Conservation (phyloP, 2,797 vertebrate species). For the Oophaga sylvatica region DNA sequence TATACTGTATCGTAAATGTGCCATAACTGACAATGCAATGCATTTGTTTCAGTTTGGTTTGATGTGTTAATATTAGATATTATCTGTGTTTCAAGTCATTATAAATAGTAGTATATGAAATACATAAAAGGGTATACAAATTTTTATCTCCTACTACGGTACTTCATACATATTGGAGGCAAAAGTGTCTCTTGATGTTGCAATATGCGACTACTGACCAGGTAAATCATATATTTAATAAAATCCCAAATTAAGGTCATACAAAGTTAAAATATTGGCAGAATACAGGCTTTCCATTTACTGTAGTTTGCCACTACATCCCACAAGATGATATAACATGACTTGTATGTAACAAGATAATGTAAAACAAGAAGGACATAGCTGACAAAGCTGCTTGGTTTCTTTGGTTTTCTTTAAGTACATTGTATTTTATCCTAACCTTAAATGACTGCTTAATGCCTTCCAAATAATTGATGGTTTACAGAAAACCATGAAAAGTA, state of each 20-base stretch:
- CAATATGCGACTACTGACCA: not conserved
- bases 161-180: not conserved
- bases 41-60: not conserved
- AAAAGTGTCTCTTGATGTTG: not conserved
- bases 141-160: not conserved
- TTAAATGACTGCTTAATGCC: conserved; percentile 32
- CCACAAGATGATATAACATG: not conserved
- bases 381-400: not conserved
- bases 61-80: not conserved
- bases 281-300: not conserved
- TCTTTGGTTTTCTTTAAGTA: not conserved
- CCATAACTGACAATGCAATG: not conserved
- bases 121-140: not conserved
- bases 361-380: not conserved
- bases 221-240: not conserved
- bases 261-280: not conserved
- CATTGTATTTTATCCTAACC: not conserved
- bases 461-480: conserved; percentile 50
- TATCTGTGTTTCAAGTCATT: not conserved
- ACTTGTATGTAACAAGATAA: not conserved
- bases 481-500: conserved; percentile 39
- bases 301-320: not conserved
- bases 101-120: not conserved
- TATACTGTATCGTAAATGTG: not conserved
- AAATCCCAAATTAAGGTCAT: not conserved